Base-by-base conservation (phyloP, 2,888 invertebrate genomes). In the Drosophila greeni region DNA sequence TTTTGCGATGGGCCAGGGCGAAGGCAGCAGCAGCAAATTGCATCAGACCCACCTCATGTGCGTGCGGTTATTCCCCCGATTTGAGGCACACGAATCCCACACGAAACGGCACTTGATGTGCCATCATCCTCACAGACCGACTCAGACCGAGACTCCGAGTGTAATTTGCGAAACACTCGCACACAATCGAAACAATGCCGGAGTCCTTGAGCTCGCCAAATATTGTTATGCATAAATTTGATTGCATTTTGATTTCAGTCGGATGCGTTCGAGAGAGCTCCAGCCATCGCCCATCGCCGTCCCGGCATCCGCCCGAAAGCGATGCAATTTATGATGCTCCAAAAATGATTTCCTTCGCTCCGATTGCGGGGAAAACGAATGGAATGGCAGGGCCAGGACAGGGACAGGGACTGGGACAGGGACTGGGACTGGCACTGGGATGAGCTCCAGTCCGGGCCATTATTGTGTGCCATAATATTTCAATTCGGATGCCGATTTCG, bases 181-280 rank as follows among this genome's bases (percentile, higher is more conserved):
- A 55, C 31, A 48, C 55, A 56, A 56, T 56, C 55, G 40, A 53
- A 34, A 18, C 33, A 48, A 18, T 48, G 51, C 16, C 36, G 0
- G 33, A 43, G 43, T 37, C 20, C 43, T 60, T 45, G 43, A 59
- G 43, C 61, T 45, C 43, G 34, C 45, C 26, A 61, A 65, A 65
- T 62, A 62, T 65, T 62, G 42, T 52, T 70, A 43, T 64, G 70
- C 69, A 69, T 56, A 69, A 69, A 69, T 53, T 70, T 70, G 56
- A 69, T 69, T 70, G 56, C 42, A 70, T 64, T 69, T 64, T 42
- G 64, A 64, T 70, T 70, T 64, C 47, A 70, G 55, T 70, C 51
- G 39, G 51, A 58, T 60, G 47, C 34, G 34, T 51, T 43, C 31
- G 18, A 53, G 18, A 53, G 49, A 16, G 23, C 20, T 36, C 16